phyloP scores from a whole-genome alignment of 2,888 invertebrate species.

The Osedax fenrisi region DNA sequence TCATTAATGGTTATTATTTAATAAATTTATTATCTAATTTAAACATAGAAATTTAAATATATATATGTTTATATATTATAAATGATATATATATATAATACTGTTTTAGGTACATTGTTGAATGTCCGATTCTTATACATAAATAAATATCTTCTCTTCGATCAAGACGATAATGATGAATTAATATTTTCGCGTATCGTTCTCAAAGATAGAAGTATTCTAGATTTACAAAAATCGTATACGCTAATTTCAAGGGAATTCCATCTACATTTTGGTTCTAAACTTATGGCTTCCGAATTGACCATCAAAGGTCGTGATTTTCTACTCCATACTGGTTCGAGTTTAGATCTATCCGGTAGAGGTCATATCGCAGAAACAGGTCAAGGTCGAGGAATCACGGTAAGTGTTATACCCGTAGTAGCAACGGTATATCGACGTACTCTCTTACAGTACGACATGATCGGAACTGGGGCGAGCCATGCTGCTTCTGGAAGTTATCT shows the following conservation, averaged over 20 bases:
- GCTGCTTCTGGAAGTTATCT: slow-evolving; percentile 38
- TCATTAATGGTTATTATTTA: not conserved
- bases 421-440: no score
- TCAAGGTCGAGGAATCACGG: slow-evolving; percentile 37
- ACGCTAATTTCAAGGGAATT: not conserved
- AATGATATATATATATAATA: not conserved
- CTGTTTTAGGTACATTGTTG: not conserved
- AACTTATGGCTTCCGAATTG: not conserved
- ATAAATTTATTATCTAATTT: not conserved
- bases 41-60: no score
- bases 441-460: slow-evolving; percentile 23
- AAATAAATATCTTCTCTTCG: not conserved
- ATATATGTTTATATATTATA: no score
- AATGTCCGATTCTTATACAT: not conserved
- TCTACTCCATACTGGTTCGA: not conserved
- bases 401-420: no score
- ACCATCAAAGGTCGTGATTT: not conserved
- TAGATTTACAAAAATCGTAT: not conserved
- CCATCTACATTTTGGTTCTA: not conserved
- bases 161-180: not conserved
- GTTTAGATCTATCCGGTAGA: slow-evolving; percentile 30
- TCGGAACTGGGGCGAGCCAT: slow-evolving; percentile 40
- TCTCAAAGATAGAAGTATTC: not conserved
- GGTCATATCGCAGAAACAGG: slow-evolving; percentile 37
- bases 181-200: not conserved